Evolutionary conservation across 2,113 vertebrate species (phyloP).

Genomic region (Tachuris rubrigastra): DNA sequence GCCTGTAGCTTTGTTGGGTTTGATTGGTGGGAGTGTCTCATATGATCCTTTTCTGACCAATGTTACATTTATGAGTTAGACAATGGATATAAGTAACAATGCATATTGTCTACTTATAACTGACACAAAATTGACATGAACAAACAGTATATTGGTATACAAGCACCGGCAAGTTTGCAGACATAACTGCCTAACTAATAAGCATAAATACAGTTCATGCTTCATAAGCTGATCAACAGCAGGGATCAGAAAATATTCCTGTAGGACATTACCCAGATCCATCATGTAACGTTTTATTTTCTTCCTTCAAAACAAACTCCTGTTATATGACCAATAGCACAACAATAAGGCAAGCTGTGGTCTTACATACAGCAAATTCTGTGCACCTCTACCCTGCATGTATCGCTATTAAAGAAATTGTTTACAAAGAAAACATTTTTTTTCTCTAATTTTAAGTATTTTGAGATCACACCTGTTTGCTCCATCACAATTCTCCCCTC

Average conservation of each 20-base stretch:
- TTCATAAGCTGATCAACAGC: neutral
- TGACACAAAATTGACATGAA: neutral
- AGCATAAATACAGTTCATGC: neutral
- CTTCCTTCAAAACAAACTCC: neutral
- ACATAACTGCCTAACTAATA: neutral
- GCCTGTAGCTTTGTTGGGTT: neutral
- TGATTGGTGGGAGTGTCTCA: neutral
- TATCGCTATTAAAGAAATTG: neutral
- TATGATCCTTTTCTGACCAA: neutral
- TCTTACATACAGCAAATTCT: accelerated
- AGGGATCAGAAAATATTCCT: neutral
- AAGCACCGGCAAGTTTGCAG: neutral
- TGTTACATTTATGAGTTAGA: neutral
- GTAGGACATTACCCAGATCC: neutral
- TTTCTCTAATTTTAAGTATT: neutral
- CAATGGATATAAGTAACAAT: neutral
- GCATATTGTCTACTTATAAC: neutral
- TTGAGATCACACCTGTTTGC: neutral
- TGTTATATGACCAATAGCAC: neutral
- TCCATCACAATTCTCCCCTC: neutral
- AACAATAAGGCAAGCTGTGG: neutral
- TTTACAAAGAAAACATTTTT: neutral
- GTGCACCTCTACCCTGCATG: neutral
- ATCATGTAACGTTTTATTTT: neutral
- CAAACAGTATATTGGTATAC: neutral